Base-by-base conservation (phyloP, 2,113 vertebrate genomes). In the Bettongia penicillata region DNA sequence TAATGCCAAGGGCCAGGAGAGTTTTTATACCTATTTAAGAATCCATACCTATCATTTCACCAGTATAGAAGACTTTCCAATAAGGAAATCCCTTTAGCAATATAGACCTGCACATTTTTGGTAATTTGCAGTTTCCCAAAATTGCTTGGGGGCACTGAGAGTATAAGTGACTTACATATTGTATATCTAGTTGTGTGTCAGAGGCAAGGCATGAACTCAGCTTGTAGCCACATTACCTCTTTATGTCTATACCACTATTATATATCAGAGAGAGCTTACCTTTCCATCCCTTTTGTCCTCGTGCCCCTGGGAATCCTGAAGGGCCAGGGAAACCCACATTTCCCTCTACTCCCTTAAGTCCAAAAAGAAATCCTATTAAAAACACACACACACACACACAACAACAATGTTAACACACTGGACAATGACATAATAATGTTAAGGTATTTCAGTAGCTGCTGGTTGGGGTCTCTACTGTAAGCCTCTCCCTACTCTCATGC, bases 231-330 rank as follows among this genome's bases (percentile, higher is more conserved):
- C 28, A 37, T 31, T 68, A 37, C 31, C 26, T 31, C 28, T 61
- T 31, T 31, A 26, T 61, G 57, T 31, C 28, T 61, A 31, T 24
- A 8, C 43, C 22, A 37, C 93, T 25, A 0, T 0, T 3, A 0
- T 0, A 84, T 0, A 37, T 49, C 48, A 0, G 0, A n/a, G 3
- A 0, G 0, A 28, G 55, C 98, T 92, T 92, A 99, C 99, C 99
- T 98, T 99, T 99, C 95, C 95, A 93, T 92, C 99, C 99, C 95
- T 98, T 98, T 91, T 22, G 97, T 93, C 99, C 99, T 7, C 98
- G 97, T 55, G 89, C 31, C 9, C 99, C 99, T 28, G 99, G 99
- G 95, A 97, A 98, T 16, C 99, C 99, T 8, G 96, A 97, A 0
- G 1, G 0, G 6, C 99, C 99, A 0, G 77, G 91, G 95, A 84